Evolutionary conservation across 2,888 invertebrate species (phyloP).

Genomic region (Exocentrus adspersus): DNA sequence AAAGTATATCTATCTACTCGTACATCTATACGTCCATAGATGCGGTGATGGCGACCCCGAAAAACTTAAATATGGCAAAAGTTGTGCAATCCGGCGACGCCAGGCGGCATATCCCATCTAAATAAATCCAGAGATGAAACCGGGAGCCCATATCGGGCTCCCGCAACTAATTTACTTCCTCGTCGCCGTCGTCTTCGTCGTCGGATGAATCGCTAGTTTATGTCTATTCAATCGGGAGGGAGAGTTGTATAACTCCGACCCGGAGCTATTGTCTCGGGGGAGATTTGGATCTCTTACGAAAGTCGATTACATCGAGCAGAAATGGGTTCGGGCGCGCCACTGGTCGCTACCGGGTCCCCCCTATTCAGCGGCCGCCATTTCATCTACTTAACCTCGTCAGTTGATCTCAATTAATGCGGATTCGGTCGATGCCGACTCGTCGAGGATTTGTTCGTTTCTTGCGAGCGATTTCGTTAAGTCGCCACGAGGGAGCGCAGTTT

Average conservation of each 20-base stretch:
- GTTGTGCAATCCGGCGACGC: slow-evolving; percentile 2
- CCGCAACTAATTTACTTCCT: slow-evolving; percentile 31
- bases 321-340: no score
- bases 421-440: slow-evolving; percentile 49
- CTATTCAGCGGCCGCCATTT: slow-evolving; percentile 58
- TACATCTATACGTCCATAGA: no score
- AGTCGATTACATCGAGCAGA: slow-evolving; percentile 55
- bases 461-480: no score
- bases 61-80: background rate
- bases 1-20: background rate
- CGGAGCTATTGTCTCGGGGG: no score
- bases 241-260: no score
- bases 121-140: slow-evolving; percentile 27
- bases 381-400: slow-evolving; percentile 61
- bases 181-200: no score
- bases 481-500: no score
- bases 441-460: slow-evolving; percentile 50
- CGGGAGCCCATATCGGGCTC: slow-evolving; percentile 23
- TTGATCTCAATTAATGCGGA: slow-evolving; percentile 59
- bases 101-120: slow-evolving; percentile 13
- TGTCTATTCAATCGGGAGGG: no score
- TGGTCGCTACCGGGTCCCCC: no score
- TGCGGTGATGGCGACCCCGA: background rate
- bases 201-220: slow-evolving; percentile 27
- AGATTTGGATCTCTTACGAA: no score